Evolutionary conservation across 2,888 invertebrate species (phyloP).

Genomic region (Falcaria lacertinaria): DNA sequence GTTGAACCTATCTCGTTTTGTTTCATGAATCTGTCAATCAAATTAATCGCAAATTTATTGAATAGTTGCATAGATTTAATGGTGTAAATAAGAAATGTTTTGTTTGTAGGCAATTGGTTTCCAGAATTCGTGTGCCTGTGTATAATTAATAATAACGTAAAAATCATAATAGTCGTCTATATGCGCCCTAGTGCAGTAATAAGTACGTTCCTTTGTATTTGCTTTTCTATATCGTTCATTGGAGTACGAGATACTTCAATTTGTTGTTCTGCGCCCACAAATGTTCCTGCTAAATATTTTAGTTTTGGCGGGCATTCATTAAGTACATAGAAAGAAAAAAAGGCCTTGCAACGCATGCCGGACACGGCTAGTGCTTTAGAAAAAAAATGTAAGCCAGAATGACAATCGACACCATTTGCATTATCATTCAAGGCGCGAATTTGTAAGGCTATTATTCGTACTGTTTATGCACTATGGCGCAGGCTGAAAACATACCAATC

Average conservation of each 20-base stretch:
- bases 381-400: no score
- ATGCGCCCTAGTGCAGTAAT: conserved; percentile 25
- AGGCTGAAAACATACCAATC: conserved; percentile 35
- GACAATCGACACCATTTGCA: conserved; percentile 2
- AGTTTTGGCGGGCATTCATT: no score
- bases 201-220: no score
- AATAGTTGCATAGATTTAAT: conserved; percentile 61
- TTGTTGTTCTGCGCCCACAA: no score
- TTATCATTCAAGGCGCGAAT: neutral
- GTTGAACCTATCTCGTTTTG: conserved; percentile 69
- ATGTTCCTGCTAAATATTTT: no score
- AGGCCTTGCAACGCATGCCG: no score
- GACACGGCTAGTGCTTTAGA: no score
- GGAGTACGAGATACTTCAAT: no score
- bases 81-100: conserved; percentile 66
- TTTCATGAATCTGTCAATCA: conserved; percentile 60
- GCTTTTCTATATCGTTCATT: no score
- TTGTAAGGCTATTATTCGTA: neutral
- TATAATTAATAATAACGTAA: conserved; percentile 32
- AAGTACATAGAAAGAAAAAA: no score
- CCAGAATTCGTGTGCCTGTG: conserved; percentile 70
- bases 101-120: conserved; percentile 61
- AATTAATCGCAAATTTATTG: conserved; percentile 61
- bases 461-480: conserved; percentile 4
- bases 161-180: conserved; percentile 40